These are phyloP conservation scores for Xenopus tropicalis DNA, from an alignment of 2,113 vertebrate species.

Conservation along the genomic window DNA sequence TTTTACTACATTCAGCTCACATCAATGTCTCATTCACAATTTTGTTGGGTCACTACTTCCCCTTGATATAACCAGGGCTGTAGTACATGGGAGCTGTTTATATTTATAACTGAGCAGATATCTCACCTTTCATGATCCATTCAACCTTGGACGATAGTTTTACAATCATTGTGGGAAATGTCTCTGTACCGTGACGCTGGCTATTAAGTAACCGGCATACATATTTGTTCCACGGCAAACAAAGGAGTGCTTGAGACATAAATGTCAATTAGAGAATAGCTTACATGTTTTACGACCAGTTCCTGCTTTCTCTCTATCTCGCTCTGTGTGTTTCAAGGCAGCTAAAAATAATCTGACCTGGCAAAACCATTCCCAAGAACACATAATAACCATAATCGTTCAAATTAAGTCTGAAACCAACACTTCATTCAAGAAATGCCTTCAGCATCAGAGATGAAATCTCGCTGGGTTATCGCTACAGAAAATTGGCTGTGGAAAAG, in stretches of 20 bases:
- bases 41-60: too few relatives aligned
- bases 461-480: too few relatives aligned
- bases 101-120: background rate
- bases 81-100: too few relatives aligned
- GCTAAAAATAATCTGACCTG: background rate
- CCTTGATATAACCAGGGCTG: too few relatives aligned
- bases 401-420: background rate
- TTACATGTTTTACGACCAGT: background rate
- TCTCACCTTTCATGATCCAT: conserved; percentile 15
- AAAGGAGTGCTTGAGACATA: conserved; percentile 32
- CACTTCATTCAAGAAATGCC: background rate
- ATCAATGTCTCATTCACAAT: too few relatives aligned
- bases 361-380: background rate
- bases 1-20: too few relatives aligned
- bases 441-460: background rate
- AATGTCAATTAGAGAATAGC: conserved; percentile 18
- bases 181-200: conserved; percentile 4
- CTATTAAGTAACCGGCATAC: conserved; percentile 7
- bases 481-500: too few relatives aligned
- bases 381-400: background rate
- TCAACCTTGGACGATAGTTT: conserved; percentile 16
- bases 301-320: background rate
- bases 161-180: conserved; percentile 33
- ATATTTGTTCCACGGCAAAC: conserved; percentile 27
- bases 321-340: background rate